Evolutionary conservation across 1,140 invertebrate genomes (phyloP).

Genomic region (Caerostris extrusa): DNA sequence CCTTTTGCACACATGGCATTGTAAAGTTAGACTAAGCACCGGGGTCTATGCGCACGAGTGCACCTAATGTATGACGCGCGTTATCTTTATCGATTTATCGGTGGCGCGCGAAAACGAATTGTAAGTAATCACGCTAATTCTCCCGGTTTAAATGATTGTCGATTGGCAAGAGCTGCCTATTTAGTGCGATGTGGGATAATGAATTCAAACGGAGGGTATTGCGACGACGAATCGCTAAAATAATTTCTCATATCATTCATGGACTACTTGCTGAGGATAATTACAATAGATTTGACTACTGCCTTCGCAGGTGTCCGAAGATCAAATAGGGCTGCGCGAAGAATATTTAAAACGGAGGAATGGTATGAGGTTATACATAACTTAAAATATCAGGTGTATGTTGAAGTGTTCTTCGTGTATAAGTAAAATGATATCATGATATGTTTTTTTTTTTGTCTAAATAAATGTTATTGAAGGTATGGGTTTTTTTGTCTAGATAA

Average conservation of each 20-base stretch:
- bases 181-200: constrained; percentile 26
- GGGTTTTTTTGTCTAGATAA: too few relatives aligned
- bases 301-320: background rate
- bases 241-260: constrained; percentile 34
- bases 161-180: background rate
- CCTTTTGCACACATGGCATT: background rate
- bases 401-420: too few relatives aligned
- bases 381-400: too few relatives aligned
- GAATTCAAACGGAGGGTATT: constrained; percentile 27
- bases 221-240: constrained; percentile 39
- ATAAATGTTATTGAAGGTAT: too few relatives aligned
- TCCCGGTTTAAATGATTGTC: constrained; percentile 58
- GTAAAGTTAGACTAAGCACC: constrained; percentile 17
- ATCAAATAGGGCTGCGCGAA: background rate
- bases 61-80: constrained; percentile 35
- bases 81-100: constrained; percentile 64
- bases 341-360: background rate
- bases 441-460: too few relatives aligned
- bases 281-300: constrained; percentile 34
- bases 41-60: background rate
- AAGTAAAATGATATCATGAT: too few relatives aligned
- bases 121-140: constrained; percentile 66
- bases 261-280: background rate
- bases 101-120: constrained; percentile 57
- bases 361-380: background rate